Percentiles rank a stretch among this genome's conserved stretches.
Evolutionary conservation across 1,140 invertebrate genomes (phyloP).

Genomic region (Apis dorsata): DNA sequence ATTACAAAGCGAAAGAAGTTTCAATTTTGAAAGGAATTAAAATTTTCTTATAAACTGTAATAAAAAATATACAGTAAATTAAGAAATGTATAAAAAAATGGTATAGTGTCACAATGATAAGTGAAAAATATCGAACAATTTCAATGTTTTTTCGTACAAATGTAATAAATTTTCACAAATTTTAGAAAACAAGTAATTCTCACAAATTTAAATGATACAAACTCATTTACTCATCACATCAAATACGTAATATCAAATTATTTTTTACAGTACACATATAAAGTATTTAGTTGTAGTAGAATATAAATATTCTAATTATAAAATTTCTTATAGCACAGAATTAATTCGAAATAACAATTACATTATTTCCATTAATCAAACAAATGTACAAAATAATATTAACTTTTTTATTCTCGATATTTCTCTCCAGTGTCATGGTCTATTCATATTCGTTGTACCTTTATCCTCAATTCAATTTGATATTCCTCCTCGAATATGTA

Average conservation of each 20-base stretch:
- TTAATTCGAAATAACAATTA: background rate
- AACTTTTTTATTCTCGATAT: background rate
- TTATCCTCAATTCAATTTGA: background rate
- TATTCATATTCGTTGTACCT: background rate
- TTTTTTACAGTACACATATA: too few relatives aligned
- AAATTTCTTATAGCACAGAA: too few relatives aligned
- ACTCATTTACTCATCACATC: too few relatives aligned
- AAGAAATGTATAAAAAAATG: background rate
- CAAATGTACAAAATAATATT: background rate
- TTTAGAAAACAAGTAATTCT: background rate
- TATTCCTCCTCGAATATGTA: background rate
- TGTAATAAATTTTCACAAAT: background rate
- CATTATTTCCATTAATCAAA: background rate
- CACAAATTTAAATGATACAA: too few relatives aligned
- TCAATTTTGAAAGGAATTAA: background rate
- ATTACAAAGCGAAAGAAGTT: too few relatives aligned
- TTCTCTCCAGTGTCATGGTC: background rate
- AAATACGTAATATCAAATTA: too few relatives aligned
- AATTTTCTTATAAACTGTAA: background rate
- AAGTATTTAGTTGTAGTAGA: too few relatives aligned
- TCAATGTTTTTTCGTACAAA: too few relatives aligned
- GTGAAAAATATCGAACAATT: too few relatives aligned
- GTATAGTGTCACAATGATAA: too few relatives aligned
- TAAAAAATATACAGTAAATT: background rate
- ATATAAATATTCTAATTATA: too few relatives aligned